Base-by-base conservation (phyloP, 1,140 invertebrate species). In the Helicorthomorpha holstii region DNA sequence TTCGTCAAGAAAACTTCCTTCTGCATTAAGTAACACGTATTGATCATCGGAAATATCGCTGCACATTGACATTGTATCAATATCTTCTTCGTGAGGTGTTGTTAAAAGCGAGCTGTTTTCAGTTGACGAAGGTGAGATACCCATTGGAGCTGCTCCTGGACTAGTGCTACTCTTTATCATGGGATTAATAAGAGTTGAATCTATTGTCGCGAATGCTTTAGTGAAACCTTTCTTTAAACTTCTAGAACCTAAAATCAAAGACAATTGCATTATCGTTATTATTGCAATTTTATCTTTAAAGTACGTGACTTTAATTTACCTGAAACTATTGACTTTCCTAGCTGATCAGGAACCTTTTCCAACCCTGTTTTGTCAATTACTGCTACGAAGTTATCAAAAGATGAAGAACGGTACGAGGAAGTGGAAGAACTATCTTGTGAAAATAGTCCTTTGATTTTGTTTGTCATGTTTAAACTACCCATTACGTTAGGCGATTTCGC, bases 11-110 rank as follows among this genome's bases (percentile, higher is more conserved):
- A 50, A 21, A 7, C 43, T 48, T 2, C 45, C 23, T 22, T 52
- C 75, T 75, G 16, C 14, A 44, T 57, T 58, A 27, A 82, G 72
- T 2, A 82, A 72, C 7, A 83, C 73, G 61, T 78, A 85, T 58
- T 82, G 79, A 57, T 85, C 83, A 57, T 85, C 83, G 0, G 82
- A 85, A 59, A 77, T 75, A 55, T 84, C 82, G 54, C 81, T 83
- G 52, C 79, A 72, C 54, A 79, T 73, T 25, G 79, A 81, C 25
- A 78, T 65, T 0, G 16, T 56, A 4, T 58, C 57, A 19, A 12
- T 48, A 49, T 59, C 55, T 12, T 54, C 43, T 14, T 46, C 41
- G n/a, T n/a, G n/a, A n/a, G n/a, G n/a, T n/a, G n/a, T n/a, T 19
- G 12, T 47, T 23, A 25, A 52, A 7, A 21, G 16, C 3, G 54